Conservation (phyloP, 2,888 invertebrate species). For the Athalia rosae region DNA sequence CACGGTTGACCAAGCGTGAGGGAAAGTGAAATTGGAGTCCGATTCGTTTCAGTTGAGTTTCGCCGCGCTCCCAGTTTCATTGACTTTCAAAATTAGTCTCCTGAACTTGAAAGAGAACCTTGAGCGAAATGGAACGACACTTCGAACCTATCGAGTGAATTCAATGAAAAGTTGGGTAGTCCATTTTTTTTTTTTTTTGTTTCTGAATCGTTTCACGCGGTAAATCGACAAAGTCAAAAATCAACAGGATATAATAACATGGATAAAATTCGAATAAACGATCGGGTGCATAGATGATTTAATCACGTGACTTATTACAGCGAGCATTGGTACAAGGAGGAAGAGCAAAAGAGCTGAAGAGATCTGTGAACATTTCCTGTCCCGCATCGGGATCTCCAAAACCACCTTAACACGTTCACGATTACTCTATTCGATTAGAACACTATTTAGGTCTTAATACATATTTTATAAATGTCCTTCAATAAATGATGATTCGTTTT, state of each 20-base stretch:
- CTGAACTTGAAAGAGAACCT: neutral
- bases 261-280: neutral
- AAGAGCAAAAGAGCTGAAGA: constrained; percentile 74
- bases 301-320: constrained; percentile 67
- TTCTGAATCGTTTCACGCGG: too few relatives aligned
- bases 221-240: too few relatives aligned
- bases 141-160: neutral
- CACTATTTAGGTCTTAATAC: constrained; percentile 35
- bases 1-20: constrained; percentile 15
- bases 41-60: neutral
- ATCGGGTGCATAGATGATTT: neutral
- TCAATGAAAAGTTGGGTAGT: neutral
- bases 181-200: neutral
- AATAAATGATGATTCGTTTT: neutral
- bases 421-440: constrained; percentile 41
- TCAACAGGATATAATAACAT: neutral
- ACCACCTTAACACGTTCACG: constrained; percentile 50
- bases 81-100: constrained; percentile 17
- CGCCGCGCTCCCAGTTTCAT: neutral
- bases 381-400: constrained; percentile 71
- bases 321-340: constrained; percentile 94
- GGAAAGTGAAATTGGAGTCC: constrained; percentile 28
- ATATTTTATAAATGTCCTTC: neutral
- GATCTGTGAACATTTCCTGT: constrained; percentile 61
- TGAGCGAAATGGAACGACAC: neutral